phyloP scores from a whole-genome alignment of 2,888 invertebrate species.

The Platerodrilus igneus region DNA sequence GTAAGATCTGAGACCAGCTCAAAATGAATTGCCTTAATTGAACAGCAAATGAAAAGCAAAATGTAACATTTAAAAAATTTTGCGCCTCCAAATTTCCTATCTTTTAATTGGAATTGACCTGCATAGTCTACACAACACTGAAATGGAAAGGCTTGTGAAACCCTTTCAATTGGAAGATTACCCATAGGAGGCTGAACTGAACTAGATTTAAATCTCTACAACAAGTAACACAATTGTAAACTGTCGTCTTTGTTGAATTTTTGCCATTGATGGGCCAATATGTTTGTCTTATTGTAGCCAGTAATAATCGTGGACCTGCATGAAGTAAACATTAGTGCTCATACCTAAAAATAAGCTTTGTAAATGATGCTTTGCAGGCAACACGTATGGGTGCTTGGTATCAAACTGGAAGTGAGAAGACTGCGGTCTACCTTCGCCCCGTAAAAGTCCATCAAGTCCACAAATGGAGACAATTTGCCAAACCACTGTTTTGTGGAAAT shows the following conservation, averaged over 20 bases:
- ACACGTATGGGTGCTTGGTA: slow-evolving; percentile 21
- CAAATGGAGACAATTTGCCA: slow-evolving; percentile 19
- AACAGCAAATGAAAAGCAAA: slow-evolving; percentile 29
- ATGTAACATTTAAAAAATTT: slow-evolving; percentile 26
- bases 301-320: slow-evolving; percentile 17
- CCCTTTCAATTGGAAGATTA: slow-evolving; percentile 27
- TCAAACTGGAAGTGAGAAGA: slow-evolving; percentile 11
- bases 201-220: slow-evolving; percentile 23
- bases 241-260: slow-evolving; percentile 25
- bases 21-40: slow-evolving; percentile 26
- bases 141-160: slow-evolving; percentile 27
- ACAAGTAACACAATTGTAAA: slow-evolving; percentile 27
- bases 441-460: slow-evolving; percentile 11
- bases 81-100: slow-evolving; percentile 22
- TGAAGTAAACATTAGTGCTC: slow-evolving; percentile 21
- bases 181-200: slow-evolving; percentile 28
- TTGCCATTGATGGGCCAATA: slow-evolving; percentile 32
- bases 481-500: slow-evolving; percentile 3
- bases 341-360: slow-evolving; percentile 17
- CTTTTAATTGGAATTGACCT: slow-evolving; percentile 31
- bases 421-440: slow-evolving; percentile 17
- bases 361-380: slow-evolving; percentile 17
- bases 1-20: slow-evolving; percentile 22
- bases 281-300: no score
- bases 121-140: slow-evolving; percentile 31